phyloP scores from a whole-genome alignment of 2,888 invertebrate species.

The Conchocele bisecta region DNA sequence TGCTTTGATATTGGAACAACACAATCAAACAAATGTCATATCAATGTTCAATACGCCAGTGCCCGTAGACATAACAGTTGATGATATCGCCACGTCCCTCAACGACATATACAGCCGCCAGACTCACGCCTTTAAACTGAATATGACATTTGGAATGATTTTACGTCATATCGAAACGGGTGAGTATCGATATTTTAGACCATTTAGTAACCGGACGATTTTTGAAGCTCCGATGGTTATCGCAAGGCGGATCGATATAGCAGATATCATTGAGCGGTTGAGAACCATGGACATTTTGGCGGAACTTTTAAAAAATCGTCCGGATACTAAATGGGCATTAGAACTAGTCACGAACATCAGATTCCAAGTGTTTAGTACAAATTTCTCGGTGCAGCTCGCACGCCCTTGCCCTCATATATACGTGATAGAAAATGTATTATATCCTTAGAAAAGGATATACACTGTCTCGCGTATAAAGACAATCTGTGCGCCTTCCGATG shows the following conservation, averaged over 20 bases:
- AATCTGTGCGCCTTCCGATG: slow-evolving; percentile 28
- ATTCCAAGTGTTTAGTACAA: slow-evolving; percentile 4
- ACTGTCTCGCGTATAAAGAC: slow-evolving; percentile 20
- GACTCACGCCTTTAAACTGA: slow-evolving; percentile 35
- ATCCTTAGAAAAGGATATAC: slow-evolving; percentile 20
- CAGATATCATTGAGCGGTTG: slow-evolving; percentile 3
- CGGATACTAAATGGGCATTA: slow-evolving; percentile 18
- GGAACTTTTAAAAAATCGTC: slow-evolving; percentile 21
- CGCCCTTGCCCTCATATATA: slow-evolving; percentile 10
- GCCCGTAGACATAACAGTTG: too few relatives aligned
- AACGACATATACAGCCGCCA: slow-evolving; percentile 31
- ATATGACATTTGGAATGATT: slow-evolving; percentile 27
- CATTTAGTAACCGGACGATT: slow-evolving; percentile 15
- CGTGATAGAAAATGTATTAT: slow-evolving; percentile 1
- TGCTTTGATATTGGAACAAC: slow-evolving; percentile 22
- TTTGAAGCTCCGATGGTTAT: slow-evolving; percentile 17
- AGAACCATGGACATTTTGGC: slow-evolving; percentile 15
- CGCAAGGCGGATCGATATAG: slow-evolving; percentile 24
- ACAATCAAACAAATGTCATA: slow-evolving; percentile 18
- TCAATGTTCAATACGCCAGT: too few relatives aligned
- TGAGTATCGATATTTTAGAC: slow-evolving; percentile 15
- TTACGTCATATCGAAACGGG: slow-evolving; percentile 28
- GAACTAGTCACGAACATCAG: not conserved
- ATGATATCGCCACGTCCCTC: slow-evolving; percentile 7
- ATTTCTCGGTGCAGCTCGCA: slow-evolving; percentile 11